Conservation (phyloP, 1,140 invertebrate species). For the Drosophila tsacasi region DNA sequence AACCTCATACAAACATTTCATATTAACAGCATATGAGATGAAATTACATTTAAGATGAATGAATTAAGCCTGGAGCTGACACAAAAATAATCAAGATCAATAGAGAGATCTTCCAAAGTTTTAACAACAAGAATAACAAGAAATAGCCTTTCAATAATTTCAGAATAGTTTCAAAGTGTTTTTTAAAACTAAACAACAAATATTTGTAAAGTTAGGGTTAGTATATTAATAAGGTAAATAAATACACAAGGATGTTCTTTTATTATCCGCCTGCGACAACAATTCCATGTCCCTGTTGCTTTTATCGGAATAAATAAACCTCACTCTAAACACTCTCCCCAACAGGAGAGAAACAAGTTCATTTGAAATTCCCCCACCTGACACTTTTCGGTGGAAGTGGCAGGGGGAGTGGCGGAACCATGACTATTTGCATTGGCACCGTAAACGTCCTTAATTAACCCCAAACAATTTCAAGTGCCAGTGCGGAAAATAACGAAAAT, state of each 20-base stretch:
- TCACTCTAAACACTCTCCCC: constrained; percentile 28
- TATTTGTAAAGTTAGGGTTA: neutral
- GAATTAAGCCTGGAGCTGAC: neutral
- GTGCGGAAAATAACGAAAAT: constrained; percentile 47
- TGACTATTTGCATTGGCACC: constrained; percentile 35
- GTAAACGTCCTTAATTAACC: constrained; percentile 53
- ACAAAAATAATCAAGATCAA: neutral
- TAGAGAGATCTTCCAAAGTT: neutral
- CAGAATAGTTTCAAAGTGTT: neutral
- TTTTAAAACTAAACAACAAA: neutral
- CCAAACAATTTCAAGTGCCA: constrained; percentile 50
- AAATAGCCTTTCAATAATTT: neutral
- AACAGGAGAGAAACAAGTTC: constrained; percentile 40
- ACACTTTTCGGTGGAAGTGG: neutral
- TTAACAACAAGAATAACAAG: no score
- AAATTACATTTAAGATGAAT: neutral
- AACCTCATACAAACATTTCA: neutral
- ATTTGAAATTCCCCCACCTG: constrained; percentile 35
- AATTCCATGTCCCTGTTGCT: constrained; percentile 17
- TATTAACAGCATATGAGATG: neutral
- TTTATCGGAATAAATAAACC: constrained; percentile 21
- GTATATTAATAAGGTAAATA: neutral
- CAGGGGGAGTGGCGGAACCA: neutral
- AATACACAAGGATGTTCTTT: neutral
- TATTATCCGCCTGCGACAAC: constrained; percentile 4